Conservation (phyloP, 2,888 invertebrate genomes). For the Creontiades dilutus region DNA sequence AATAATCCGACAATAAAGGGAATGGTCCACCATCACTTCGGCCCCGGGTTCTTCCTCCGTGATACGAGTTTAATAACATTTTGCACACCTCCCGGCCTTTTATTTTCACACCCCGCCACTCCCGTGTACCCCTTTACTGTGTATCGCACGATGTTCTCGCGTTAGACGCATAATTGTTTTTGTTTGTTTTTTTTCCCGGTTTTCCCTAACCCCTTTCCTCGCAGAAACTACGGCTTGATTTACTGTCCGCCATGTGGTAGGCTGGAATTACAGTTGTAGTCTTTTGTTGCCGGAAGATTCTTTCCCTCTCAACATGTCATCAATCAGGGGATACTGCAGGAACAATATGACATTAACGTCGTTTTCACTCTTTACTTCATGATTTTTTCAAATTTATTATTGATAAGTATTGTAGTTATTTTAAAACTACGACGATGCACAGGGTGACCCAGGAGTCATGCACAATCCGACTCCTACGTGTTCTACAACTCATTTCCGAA, state of each 20-base stretch:
- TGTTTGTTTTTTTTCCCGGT: not conserved
- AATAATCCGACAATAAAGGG: slow-evolving; percentile 32
- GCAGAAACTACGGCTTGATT: not conserved
- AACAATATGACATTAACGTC: too few species aligned
- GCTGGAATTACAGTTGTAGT: slow-evolving; percentile 9
- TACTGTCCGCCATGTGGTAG: slow-evolving; percentile 18
- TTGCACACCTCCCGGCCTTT: not conserved
- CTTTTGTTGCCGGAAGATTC: not conserved
- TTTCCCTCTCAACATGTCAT: too few species aligned
- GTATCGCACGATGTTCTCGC: slow-evolving; percentile 23
- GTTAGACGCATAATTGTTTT: slow-evolving; percentile 28
- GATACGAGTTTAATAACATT: slow-evolving; percentile 36
- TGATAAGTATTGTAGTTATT: too few species aligned
- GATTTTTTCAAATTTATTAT: too few species aligned
- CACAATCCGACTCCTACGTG: too few species aligned
- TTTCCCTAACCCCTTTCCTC: too few species aligned
- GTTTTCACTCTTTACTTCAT: too few species aligned
- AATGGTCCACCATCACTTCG: slow-evolving; percentile 14
- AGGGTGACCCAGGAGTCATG: too few species aligned
- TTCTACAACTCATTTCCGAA: too few species aligned
- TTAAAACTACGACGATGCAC: too few species aligned
- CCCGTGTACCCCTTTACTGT: not conserved
- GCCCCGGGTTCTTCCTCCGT: not conserved
- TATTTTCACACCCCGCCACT: not conserved
- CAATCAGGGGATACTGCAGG: too few species aligned